phyloP scores from a whole-genome alignment of 2,888 invertebrate species.

The Zygogramma bicolorata region DNA sequence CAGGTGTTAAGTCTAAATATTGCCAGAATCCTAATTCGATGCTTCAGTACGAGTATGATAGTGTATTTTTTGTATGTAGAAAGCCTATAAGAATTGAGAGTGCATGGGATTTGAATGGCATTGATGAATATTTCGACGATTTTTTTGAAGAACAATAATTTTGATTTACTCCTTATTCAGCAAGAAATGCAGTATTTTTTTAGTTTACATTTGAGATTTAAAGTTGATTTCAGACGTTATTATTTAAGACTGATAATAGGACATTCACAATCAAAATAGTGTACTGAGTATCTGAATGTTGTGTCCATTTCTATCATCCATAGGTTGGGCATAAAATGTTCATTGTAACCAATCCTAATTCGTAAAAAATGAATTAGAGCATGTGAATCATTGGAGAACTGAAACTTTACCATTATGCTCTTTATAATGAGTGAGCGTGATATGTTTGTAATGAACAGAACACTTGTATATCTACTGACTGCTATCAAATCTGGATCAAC shows the following conservation, averaged over 20 bases:
- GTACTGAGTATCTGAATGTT: neutral
- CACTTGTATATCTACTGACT: too few relatives aligned
- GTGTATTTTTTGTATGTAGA: constrained; percentile 91
- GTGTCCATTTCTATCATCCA: neutral
- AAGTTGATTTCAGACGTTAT: neutral
- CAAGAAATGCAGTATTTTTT: neutral
- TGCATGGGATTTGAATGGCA: neutral
- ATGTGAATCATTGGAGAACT: too few relatives aligned
- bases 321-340: too few relatives aligned
- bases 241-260: neutral
- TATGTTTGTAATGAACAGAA: too few relatives aligned
- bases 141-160: constrained; percentile 6
- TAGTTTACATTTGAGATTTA: neutral
- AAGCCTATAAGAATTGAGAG: constrained; percentile 69
- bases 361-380: too few relatives aligned
- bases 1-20: constrained; percentile 87
- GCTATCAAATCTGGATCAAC: too few relatives aligned
- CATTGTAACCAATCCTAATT: too few relatives aligned
- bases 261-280: neutral
- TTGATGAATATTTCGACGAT: constrained; percentile 9
- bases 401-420: too few relatives aligned
- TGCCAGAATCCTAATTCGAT: constrained; percentile 93
- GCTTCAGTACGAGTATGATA: constrained; percentile 92
- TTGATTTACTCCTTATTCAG: neutral
- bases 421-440: too few relatives aligned